These are phyloP conservation scores for Aplocera efformata DNA, from an alignment of 2,888 invertebrate species.

Conservation along the genomic window DNA sequence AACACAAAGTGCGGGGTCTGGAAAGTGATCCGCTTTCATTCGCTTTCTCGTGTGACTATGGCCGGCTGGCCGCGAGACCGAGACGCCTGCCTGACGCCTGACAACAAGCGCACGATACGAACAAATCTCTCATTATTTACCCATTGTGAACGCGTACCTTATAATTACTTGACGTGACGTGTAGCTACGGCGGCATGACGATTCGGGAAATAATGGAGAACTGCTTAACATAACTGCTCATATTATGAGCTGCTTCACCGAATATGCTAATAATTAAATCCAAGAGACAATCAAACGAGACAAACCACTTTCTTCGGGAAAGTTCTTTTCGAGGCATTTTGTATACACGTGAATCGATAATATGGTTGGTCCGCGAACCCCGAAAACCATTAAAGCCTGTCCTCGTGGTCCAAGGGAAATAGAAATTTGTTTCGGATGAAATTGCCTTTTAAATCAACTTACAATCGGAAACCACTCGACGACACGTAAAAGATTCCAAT, in stretches of 20 bases:
- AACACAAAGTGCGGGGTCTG: constrained; percentile 32
- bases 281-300: too few species aligned
- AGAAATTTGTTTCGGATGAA: constrained; percentile 8
- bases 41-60: constrained; percentile 55
- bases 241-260: too few species aligned
- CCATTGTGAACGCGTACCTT: constrained; percentile 7
- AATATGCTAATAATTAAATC: too few species aligned
- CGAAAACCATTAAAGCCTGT: too few species aligned
- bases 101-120: constrained; percentile 18
- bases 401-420: too few species aligned
- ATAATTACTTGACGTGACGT: too few species aligned
- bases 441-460: constrained; percentile 11
- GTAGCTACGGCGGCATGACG: not conserved
- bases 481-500: constrained; percentile 24
- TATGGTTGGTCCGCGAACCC: too few species aligned
- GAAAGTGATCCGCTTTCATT: constrained; percentile 68
- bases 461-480: constrained; percentile 18
- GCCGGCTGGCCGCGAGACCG: constrained; percentile 31
- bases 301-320: too few species aligned
- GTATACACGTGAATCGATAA: too few species aligned
- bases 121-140: constrained; percentile 10
- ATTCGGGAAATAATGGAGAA: constrained; percentile 12
- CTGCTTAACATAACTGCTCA: too few species aligned
- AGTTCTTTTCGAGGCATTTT: too few species aligned
- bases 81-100: constrained; percentile 12